Conservation (phyloP, 2,797 vertebrate genomes). For the Betta splendens region DNA sequence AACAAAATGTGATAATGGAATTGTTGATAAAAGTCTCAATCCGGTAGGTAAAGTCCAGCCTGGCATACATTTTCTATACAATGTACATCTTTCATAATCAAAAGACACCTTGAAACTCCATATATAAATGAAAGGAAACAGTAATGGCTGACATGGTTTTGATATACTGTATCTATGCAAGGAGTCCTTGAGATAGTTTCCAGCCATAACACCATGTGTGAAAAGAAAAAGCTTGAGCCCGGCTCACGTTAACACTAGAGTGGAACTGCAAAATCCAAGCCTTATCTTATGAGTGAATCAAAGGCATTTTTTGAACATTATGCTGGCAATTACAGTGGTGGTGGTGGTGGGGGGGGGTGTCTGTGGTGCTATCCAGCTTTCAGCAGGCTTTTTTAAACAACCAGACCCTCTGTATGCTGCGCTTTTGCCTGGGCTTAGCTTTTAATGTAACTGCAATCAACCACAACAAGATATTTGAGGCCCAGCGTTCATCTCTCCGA, state of each 20-base stretch:
- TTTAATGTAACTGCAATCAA: constrained; percentile 85
- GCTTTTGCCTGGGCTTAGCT: constrained; percentile 72
- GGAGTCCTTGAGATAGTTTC: constrained; percentile 71
- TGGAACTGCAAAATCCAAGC: constrained; percentile 72
- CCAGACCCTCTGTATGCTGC: constrained; percentile 63
- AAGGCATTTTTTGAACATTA: constrained; percentile 74
- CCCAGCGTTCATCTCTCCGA: constrained; percentile 80
- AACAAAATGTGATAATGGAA: constrained; percentile 7
- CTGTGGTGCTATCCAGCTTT: constrained; percentile 64
- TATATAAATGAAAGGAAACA: constrained; percentile 35
- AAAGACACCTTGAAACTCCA: constrained; percentile 24
- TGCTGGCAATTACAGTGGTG: constrained; percentile 70
- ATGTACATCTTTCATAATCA: constrained; percentile 20
- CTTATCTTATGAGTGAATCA: constrained; percentile 74
- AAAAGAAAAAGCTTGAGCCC: constrained; percentile 65
- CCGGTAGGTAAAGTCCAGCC: constrained; percentile 6
- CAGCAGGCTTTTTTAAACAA: constrained; percentile 52
- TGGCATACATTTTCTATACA: constrained; percentile 21
- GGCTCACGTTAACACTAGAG: constrained; percentile 67
- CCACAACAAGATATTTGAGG: constrained; percentile 85
- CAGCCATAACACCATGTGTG: constrained; percentile 66
- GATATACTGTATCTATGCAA: constrained; percentile 33
- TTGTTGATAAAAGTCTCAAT: not conserved
- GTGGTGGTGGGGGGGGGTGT: too few species aligned
- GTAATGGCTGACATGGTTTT: constrained; percentile 41